Percentiles rank a stretch among this genome's conserved stretches.
These are phyloP conservation scores for Chloropsis cyanopogon DNA, from an alignment of 2,113 vertebrate genomes.

Conservation along the genomic window DNA sequence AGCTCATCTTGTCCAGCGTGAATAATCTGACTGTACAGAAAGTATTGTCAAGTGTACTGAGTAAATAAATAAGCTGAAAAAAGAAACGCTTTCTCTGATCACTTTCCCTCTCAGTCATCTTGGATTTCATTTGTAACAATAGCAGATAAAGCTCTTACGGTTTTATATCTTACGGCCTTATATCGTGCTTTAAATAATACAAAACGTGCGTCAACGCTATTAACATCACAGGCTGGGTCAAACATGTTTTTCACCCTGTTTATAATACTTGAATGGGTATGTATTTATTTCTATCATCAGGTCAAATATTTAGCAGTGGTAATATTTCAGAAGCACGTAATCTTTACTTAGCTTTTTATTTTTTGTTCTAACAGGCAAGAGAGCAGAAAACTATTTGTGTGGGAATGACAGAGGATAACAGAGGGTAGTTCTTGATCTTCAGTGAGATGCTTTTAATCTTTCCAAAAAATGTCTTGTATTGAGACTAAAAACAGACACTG, in stretches of 20 bases:
- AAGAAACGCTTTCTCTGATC: neutral
- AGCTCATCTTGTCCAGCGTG: neutral
- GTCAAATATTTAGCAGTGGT: neutral
- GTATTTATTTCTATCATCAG: neutral
- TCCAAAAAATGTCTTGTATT: neutral
- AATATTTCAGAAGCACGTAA: neutral
- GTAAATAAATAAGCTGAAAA: constrained; percentile 24
- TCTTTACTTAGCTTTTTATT: neutral
- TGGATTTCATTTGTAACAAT: neutral
- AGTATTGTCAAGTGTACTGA: neutral
- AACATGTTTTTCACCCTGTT: neutral
- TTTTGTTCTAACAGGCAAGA: neutral
- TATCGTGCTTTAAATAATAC: neutral
- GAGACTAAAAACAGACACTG: neutral
- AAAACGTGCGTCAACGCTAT: neutral
- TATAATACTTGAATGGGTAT: neutral
- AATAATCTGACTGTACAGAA: neutral
- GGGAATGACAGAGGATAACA: neutral
- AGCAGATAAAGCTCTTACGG: neutral
- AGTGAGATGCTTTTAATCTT: neutral
- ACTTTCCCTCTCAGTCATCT: neutral
- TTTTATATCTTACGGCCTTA: neutral
- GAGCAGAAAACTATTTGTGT: neutral
- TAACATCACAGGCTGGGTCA: neutral
- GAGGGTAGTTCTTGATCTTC: neutral